Percentiles rank a stretch among this genome's conserved stretches.
phyloP scores from a whole-genome alignment of 2,888 invertebrate species.

The Mechanitis mazaeus region DNA sequence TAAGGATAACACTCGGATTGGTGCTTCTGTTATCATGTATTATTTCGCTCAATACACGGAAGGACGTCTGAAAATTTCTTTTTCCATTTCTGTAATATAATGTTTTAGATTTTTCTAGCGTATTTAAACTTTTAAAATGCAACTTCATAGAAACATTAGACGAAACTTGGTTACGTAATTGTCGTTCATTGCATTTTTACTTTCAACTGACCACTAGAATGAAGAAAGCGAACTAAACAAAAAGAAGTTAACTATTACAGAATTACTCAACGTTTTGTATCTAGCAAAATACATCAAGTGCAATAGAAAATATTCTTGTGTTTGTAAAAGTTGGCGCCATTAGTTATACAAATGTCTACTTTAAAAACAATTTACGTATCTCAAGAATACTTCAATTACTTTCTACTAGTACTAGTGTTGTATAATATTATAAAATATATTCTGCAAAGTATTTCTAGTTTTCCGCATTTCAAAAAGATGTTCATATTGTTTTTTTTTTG shows the following conservation, averaged over 20 bases:
- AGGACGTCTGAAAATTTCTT: too few relatives aligned
- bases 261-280: constrained; percentile 24
- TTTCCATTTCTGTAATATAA: too few relatives aligned
- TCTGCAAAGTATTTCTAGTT: not conserved
- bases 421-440: too few relatives aligned
- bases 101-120: not conserved
- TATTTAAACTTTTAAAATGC: not conserved
- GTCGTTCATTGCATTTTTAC: constrained; percentile 26
- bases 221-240: constrained; percentile 32
- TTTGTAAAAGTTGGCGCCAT: constrained; percentile 7
- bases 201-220: constrained; percentile 33
- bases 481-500: constrained; percentile 32
- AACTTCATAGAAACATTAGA: constrained; percentile 16
- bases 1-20: too few relatives aligned
- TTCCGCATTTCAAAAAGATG: constrained; percentile 18
- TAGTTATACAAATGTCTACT: not conserved
- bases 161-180: constrained; percentile 28
- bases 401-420: not conserved
- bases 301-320: constrained; percentile 16
- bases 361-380: not conserved
- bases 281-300: constrained; percentile 15
- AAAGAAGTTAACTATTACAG: constrained; percentile 30
- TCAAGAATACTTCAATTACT: not conserved
- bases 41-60: too few relatives aligned
- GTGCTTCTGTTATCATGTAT: too few relatives aligned